Percentiles rank a stretch among this genome's conserved stretches.
Evolutionary conservation across 2,888 invertebrate genomes (phyloP).

Genomic region (Aporophyla lueneburgensis): DNA sequence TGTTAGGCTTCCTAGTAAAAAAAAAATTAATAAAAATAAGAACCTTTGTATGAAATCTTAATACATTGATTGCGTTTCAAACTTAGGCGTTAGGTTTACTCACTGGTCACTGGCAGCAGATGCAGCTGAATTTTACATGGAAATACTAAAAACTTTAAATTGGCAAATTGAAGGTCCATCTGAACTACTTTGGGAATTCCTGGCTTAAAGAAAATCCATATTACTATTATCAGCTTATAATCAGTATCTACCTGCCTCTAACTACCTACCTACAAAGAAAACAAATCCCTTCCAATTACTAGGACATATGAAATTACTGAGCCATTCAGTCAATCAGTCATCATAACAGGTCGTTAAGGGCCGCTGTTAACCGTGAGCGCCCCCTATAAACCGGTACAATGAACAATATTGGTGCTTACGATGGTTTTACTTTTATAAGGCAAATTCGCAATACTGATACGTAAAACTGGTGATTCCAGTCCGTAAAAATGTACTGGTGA

Average conservation of each 20-base stretch:
- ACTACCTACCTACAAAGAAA: not conserved
- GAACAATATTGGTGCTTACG: constrained; percentile 41
- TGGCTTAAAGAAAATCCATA: not conserved
- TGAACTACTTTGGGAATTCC: too few species aligned
- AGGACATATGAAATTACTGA: constrained; percentile 48
- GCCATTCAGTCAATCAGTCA: constrained; percentile 56
- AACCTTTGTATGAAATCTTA: too few species aligned
- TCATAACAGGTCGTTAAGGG: constrained; percentile 49
- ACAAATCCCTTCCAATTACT: constrained; percentile 1
- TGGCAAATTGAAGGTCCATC: too few species aligned
- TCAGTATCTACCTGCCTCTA: not conserved
- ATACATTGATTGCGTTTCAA: too few species aligned
- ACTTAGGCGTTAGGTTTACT: too few species aligned
- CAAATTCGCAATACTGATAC: not conserved
- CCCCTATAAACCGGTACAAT: constrained; percentile 48
- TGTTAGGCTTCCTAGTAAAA: too few species aligned
- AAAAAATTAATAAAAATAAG: too few species aligned
- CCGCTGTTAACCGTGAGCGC: constrained; percentile 36
- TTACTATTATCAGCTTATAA: too few species aligned
- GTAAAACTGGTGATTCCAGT: not conserved
- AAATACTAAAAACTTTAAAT: too few species aligned
- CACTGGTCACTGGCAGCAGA: too few species aligned
- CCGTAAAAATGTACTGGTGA: not conserved
- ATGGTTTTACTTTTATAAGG: constrained; percentile 1
- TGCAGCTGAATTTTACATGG: too few species aligned